Percentiles rank a stretch among this genome's conserved stretches.
phyloP scores from a whole-genome alignment of 2,113 vertebrate species.

The Hystrix brachyura region DNA sequence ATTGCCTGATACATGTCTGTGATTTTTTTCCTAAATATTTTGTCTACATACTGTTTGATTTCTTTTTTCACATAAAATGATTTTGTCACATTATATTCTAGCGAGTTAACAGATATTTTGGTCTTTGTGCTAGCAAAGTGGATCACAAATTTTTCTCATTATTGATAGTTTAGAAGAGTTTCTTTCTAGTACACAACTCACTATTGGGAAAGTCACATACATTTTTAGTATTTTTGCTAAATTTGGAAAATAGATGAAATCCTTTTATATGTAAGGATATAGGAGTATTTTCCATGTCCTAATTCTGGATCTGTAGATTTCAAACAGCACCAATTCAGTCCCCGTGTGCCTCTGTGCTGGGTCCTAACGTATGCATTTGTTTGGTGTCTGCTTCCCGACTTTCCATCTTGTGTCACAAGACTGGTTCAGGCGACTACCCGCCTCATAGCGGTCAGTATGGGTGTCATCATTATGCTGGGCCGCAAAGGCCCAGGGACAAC shows the following conservation, averaged over 20 bases:
- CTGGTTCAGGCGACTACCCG: neutral
- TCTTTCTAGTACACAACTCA: neutral
- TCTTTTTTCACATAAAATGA: constrained; percentile 1
- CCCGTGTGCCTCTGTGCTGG: neutral
- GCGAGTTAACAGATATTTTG: constrained; percentile 1
- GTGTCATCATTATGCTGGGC: neutral
- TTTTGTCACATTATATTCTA: neutral
- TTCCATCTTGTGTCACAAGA: neutral
- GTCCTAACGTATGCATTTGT: neutral
- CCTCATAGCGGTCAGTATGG: neutral
- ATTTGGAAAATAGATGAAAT: neutral
- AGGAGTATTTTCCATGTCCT: neutral
- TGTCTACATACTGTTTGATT: neutral
- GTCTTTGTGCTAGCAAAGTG: neutral
- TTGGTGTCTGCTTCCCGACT: neutral
- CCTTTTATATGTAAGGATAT: neutral
- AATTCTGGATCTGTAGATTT: neutral
- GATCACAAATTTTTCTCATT: constrained; percentile 18
- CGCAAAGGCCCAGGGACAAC: neutral
- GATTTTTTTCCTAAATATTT: neutral
- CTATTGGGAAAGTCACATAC: neutral
- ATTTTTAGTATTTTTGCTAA: neutral
- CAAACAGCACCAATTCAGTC: neutral
- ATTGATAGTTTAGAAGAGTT: neutral
- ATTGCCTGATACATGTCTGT: neutral